A percentile compares a stretch with the other conserved stretches of the same genome.
Conservation (phyloP, 2,113 vertebrate species). For the Nematolebias whitei region DNA sequence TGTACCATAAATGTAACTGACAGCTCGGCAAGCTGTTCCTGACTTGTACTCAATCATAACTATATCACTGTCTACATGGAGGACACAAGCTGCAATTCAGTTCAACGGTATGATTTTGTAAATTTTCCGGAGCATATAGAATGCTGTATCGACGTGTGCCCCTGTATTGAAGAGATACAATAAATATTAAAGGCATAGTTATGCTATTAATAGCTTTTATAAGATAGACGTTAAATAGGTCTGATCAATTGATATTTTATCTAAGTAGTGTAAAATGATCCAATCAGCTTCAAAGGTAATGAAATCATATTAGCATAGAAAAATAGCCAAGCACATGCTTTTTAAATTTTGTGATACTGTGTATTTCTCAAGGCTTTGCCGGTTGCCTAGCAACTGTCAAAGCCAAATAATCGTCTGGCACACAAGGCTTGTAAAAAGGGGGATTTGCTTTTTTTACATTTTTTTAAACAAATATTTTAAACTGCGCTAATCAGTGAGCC, state of each 20-base stretch:
- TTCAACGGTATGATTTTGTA: conserved; percentile 28
- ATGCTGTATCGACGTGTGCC: not conserved
- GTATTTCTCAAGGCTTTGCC: conserved; percentile 1
- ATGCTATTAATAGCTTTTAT: not conserved
- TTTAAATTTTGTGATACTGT: not conserved
- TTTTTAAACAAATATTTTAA: conserved; percentile 2
- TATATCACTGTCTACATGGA: conserved; percentile 50
- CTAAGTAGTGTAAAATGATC: not conserved
- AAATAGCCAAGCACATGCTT: not conserved
- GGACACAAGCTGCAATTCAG: conserved; percentile 41
- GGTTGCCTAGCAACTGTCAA: not conserved
- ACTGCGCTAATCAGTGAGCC: not conserved
- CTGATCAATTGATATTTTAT: not conserved
- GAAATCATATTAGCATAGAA: not conserved
- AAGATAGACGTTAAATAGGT: not conserved
- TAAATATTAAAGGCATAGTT: not conserved
- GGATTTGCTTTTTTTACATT: conserved; percentile 1
- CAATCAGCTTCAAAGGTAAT: not conserved
- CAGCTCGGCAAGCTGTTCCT: conserved; percentile 57
- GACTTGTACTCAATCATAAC: conserved; percentile 62
- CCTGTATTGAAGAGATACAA: not conserved
- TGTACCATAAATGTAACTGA: conserved; percentile 67
- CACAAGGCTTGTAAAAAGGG: not conserved
- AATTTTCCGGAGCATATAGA: conserved; percentile 17
- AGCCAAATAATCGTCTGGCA: not conserved